A percentile compares a stretch with the other conserved stretches of the same genome.
These are phyloP conservation scores for Polyergus mexicanus DNA, from an alignment of 1,140 invertebrate genomes.

Conservation along the genomic window DNA sequence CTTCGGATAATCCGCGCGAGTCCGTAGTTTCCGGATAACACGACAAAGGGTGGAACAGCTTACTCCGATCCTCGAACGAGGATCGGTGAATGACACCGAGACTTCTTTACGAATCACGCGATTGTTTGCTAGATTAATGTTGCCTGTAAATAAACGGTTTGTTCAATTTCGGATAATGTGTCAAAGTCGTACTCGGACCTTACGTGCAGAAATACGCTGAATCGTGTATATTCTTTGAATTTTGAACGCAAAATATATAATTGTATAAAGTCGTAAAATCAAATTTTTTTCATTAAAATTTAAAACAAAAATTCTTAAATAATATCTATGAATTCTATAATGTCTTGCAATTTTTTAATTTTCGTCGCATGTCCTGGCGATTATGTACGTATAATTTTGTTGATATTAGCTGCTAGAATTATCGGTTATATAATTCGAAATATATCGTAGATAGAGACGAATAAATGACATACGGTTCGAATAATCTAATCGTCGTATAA, in stretches of 20 bases:
- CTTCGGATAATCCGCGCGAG: conserved; percentile 63
- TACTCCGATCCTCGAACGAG: conserved; percentile 35
- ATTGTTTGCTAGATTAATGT: conserved; percentile 43
- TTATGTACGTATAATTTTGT: not conserved
- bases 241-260: not conserved
- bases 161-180: not conserved
- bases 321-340: not conserved
- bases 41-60: conserved; percentile 52
- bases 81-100: conserved; percentile 27
- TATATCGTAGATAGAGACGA: not conserved
- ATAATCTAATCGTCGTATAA: conserved; percentile 46
- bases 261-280: not conserved
- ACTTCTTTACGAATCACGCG: conserved; percentile 47
- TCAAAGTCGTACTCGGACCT: not conserved
- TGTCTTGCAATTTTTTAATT: not conserved
- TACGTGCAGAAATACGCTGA: not conserved
- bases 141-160: conserved; percentile 47
- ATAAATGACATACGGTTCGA: conserved; percentile 33
- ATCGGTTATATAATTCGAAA: not conserved
- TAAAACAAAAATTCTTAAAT: not conserved
- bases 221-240: not conserved
- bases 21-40: conserved; percentile 60
- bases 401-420: not conserved
- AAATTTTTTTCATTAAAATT: not conserved
- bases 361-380: not conserved